A percentile compares a stretch with the other conserved stretches of the same genome.
phyloP scores from a whole-genome alignment of 2,113 vertebrate genomes.

The Odontesthes bonariensis region DNA sequence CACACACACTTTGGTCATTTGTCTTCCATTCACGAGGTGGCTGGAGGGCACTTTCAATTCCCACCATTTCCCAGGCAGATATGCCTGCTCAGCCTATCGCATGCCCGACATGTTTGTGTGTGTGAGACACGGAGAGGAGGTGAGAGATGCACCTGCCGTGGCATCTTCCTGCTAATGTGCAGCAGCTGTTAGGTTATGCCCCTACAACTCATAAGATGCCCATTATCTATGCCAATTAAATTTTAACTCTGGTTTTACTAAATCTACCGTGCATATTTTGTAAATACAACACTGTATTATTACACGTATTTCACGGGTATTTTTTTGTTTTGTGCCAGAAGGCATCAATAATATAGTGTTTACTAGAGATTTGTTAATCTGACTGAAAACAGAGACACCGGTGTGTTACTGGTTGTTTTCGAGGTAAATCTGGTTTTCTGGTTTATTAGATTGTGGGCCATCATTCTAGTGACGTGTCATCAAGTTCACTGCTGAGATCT shows the following conservation, averaged over 20 bases:
- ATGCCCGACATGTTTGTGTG: not conserved
- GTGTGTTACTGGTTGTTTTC: not conserved
- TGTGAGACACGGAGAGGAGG: not conserved
- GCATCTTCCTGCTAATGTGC: slow-evolving; percentile 59
- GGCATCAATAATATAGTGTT: slow-evolving; percentile 24
- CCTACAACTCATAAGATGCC: slow-evolving; percentile 62
- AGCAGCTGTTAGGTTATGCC: slow-evolving; percentile 67
- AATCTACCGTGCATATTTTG: slow-evolving; percentile 38
- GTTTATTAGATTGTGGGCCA: not conserved
- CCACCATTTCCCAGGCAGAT: slow-evolving; percentile 63
- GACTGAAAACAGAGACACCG: not conserved
- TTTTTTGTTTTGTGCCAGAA: slow-evolving; percentile 18
- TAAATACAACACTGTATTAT: slow-evolving; percentile 46
- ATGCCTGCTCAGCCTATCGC: slow-evolving; percentile 70
- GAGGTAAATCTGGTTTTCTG: not conserved
- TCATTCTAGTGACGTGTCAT: too few species aligned
- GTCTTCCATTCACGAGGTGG: slow-evolving; percentile 77
- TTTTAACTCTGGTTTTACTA: slow-evolving; percentile 47
- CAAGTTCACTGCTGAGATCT: not conserved
- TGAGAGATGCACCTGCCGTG: slow-evolving; percentile 47
- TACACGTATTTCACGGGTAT: slow-evolving; percentile 25
- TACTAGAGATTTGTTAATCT: slow-evolving; percentile 9
- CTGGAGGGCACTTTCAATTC: slow-evolving; percentile 72
- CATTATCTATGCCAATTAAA: slow-evolving; percentile 65
- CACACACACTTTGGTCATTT: slow-evolving; percentile 74